These are phyloP conservation scores for Polyommatus iphigenia DNA, from an alignment of 2,888 invertebrate species.

Conservation along the genomic window DNA sequence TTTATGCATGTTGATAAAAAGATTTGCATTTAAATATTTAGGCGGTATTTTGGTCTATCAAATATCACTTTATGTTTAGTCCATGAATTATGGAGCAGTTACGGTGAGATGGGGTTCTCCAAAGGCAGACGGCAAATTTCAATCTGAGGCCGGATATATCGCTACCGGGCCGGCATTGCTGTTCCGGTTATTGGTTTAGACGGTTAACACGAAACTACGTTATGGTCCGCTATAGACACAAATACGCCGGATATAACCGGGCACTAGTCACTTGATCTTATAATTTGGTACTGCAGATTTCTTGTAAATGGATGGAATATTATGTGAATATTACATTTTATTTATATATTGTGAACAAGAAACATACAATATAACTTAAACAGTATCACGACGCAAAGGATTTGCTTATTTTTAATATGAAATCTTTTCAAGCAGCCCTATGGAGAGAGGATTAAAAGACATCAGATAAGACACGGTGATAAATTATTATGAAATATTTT, in stretches of 20 bases:
- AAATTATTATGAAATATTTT: too few species aligned
- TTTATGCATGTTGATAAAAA: too few species aligned
- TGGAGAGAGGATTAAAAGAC: too few species aligned
- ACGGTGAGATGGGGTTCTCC: conserved; percentile 32
- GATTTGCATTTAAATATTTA: background rate
- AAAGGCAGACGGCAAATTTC: conserved; percentile 35
- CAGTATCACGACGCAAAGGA: too few species aligned
- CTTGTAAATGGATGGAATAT: background rate
- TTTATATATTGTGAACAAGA: too few species aligned
- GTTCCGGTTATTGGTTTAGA: conserved; percentile 40
- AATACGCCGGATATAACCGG: conserved; percentile 12
- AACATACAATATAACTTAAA: too few species aligned
- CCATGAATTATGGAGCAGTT: conserved; percentile 32
- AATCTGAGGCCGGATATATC: conserved; percentile 40
- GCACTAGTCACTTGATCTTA: conserved; percentile 7
- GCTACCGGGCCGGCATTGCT: conserved; percentile 38
- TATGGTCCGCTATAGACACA: conserved; percentile 20
- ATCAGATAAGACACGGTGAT: too few species aligned
- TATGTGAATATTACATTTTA: background rate
- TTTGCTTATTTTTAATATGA: too few species aligned
- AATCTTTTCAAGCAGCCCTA: too few species aligned
- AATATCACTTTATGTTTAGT: conserved; percentile 21
- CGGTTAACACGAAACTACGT: conserved; percentile 32
- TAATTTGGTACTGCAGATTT: background rate
- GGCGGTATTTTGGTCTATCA: background rate